A percentile compares a stretch with the other conserved stretches of the same genome.
These are phyloP conservation scores for Psittacula echo DNA, from an alignment of 2,797 vertebrate genomes.

Conservation along the genomic window DNA sequence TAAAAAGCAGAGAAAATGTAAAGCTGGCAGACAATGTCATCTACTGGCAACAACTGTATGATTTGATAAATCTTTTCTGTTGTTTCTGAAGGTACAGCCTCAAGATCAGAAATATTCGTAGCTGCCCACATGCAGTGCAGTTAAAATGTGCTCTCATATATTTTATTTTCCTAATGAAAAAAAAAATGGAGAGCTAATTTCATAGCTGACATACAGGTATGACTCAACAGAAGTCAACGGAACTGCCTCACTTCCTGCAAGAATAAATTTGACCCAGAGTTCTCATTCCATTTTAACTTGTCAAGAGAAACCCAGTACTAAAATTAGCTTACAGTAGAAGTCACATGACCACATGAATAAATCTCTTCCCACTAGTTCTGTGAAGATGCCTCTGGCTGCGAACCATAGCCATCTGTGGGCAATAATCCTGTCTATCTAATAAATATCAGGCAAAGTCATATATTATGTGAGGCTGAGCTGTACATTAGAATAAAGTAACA, in stretches of 20 bases:
- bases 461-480: not conserved
- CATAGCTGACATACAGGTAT: not conserved
- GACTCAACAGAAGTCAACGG: constrained; percentile 48
- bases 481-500: constrained; percentile 54
- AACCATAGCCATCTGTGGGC: constrained; percentile 38
- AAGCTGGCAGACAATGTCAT: constrained; percentile 64
- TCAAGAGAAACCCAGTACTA: constrained; percentile 29
- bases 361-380: constrained; percentile 47
- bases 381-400: constrained; percentile 50
- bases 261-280: constrained; percentile 34
- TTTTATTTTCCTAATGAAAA: constrained; percentile 3
- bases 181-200: not conserved
- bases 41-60: not conserved
- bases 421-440: constrained; percentile 53
- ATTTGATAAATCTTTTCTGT: constrained; percentile 35
- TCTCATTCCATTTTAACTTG: constrained; percentile 39
- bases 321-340: constrained; percentile 45
- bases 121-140: not conserved
- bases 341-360: constrained; percentile 39
- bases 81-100: constrained; percentile 7
- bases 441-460: constrained; percentile 41
- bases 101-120: not conserved
- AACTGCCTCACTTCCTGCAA: constrained; percentile 12
- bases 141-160: not conserved
- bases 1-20: constrained; percentile 65